Conservation (phyloP, 2,113 vertebrate genomes). For the Ochotona curzoniae region DNA sequence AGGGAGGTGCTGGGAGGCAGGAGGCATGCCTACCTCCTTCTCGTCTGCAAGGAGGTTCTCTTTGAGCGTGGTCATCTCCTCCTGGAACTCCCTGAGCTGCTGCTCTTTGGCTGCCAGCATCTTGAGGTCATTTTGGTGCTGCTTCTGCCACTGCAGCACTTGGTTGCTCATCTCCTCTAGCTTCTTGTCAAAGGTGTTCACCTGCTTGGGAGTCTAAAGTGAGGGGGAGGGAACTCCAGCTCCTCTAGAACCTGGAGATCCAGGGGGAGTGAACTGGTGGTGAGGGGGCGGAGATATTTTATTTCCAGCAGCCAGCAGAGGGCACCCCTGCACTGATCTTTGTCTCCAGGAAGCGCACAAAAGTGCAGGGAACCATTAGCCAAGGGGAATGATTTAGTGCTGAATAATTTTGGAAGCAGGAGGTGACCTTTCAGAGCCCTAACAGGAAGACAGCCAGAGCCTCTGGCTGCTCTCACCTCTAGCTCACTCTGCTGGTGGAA, state of each 20-base stretch:
- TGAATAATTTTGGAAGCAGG: neutral
- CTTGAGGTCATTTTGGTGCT: conserved; percentile 80
- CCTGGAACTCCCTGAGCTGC: conserved; percentile 85
- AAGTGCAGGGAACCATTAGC: neutral
- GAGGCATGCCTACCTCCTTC: conserved; percentile 78
- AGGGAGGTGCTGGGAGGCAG: neutral
- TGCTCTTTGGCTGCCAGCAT: conserved; percentile 84
- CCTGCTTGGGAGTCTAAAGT: conserved; percentile 67
- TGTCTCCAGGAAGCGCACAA: neutral
- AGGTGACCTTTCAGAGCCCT: neutral
- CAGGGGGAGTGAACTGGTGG: neutral
- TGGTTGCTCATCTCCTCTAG: conserved; percentile 82
- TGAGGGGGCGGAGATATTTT: neutral
- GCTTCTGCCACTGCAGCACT: conserved; percentile 84
- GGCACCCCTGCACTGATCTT: conserved; percentile 54
- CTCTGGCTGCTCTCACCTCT: conserved; percentile 73
- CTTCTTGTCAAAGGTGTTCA: conserved; percentile 73
- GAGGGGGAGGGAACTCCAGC: neutral
- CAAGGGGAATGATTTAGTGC: neutral
- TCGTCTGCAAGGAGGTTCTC: conserved; percentile 82
- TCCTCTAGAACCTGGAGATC: accelerated
- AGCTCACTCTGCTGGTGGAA: conserved; percentile 79
- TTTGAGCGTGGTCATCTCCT: conserved; percentile 85
- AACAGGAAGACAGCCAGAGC: neutral
- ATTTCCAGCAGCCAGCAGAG: conserved; percentile 66